Evolutionary conservation across 2,113 vertebrate species (phyloP).

Genomic region (Pseudonaja textilis): DNA sequence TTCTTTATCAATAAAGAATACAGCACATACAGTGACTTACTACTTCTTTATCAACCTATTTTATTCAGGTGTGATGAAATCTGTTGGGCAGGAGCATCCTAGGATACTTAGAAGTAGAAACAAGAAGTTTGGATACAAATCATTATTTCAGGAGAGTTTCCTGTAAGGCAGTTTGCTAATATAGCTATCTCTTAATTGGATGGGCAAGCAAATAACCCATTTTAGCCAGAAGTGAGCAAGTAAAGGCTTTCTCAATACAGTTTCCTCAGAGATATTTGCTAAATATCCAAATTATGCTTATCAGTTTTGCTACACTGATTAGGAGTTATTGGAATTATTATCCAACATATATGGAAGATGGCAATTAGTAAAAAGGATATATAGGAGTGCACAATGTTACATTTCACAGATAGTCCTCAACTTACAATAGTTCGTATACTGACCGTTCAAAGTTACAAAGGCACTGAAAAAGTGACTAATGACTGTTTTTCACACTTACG

Average conservation of each 20-base stretch:
- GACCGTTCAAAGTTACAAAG: too few relatives aligned
- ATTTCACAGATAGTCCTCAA: too few relatives aligned
- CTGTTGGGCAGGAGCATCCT: neutral
- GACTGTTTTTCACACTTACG: too few relatives aligned
- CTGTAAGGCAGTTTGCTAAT: neutral
- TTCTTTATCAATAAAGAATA: neutral
- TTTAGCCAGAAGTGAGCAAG: neutral
- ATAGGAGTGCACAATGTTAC: neutral
- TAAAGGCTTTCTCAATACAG: neutral
- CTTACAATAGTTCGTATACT: too few relatives aligned
- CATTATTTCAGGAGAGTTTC: neutral
- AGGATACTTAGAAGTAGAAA: neutral
- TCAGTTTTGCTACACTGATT: neutral
- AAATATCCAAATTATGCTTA: neutral
- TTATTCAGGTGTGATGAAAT: neutral
- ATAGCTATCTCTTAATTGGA: too few relatives aligned
- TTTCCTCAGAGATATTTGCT: neutral
- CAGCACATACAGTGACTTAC: neutral
- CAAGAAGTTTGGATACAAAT: neutral
- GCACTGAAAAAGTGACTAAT: too few relatives aligned
- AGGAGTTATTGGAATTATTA: too few relatives aligned
- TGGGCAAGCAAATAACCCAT: neutral
- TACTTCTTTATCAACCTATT: neutral
- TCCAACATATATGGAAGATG: neutral
- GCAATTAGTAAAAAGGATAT: neutral